Evolutionary conservation across 23 tunicate genomes (phyloP).

Genomic region (Halocynthia roretzi): DNA sequence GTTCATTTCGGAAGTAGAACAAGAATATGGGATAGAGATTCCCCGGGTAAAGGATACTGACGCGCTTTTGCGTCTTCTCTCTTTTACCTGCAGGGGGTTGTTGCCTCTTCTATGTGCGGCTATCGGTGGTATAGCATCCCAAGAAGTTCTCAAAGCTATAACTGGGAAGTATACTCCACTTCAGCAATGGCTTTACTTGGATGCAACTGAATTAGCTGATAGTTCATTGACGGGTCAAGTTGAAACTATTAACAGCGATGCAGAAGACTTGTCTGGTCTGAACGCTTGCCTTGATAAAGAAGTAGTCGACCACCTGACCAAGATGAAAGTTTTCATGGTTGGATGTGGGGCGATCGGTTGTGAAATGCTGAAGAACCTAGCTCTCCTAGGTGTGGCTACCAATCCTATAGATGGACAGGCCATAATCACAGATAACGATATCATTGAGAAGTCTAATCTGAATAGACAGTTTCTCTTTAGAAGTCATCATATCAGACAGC

Average conservation of each 20-base stretch:
- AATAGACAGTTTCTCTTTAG: slow-evolving; percentile 24
- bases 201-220: slow-evolving; percentile 1
- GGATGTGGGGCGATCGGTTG: slow-evolving; percentile 34
- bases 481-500: slow-evolving; percentile 4
- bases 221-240: not conserved
- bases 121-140: slow-evolving; percentile 17
- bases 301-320: not conserved
- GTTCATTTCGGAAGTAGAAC: not conserved
- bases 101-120: slow-evolving; percentile 18
- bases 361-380: slow-evolving; percentile 21
- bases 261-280: not conserved
- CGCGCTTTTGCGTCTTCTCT: not conserved
- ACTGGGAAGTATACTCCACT: slow-evolving; percentile 20
- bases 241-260: not conserved
- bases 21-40: not conserved
- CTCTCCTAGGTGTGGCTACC: slow-evolving; percentile 13
- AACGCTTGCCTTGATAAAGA: slow-evolving; percentile 7
- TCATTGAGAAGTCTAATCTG: slow-evolving; percentile 19
- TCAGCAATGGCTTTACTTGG: slow-evolving; percentile 22
- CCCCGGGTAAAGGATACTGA: not conserved
- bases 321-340: slow-evolving; percentile 12
- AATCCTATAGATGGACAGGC: not conserved
- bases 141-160: slow-evolving; percentile 20
- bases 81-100: slow-evolving; percentile 10
- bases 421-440: slow-evolving; percentile 14